Conservation (phyloP, 1,140 invertebrate genomes). For the Hyles vespertilio region DNA sequence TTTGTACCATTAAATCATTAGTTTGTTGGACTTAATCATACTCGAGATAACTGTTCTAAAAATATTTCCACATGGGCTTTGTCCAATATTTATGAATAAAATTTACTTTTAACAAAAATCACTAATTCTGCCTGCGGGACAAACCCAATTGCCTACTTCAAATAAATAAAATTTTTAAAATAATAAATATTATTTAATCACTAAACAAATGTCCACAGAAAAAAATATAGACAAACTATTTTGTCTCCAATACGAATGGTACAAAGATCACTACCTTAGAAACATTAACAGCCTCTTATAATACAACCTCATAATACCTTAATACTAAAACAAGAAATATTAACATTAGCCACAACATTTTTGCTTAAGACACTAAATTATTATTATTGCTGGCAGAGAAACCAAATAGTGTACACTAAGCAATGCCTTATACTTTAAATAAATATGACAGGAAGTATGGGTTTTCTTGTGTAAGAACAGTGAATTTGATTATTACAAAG, state of each 20-base stretch:
- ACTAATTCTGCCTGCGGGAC: too few species aligned
- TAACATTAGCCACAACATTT: conserved; percentile 58
- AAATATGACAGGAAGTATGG: not conserved
- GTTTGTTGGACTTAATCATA: not conserved
- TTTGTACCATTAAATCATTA: conserved; percentile 25
- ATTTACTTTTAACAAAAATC: too few species aligned
- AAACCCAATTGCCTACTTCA: too few species aligned
- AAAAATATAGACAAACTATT: not conserved
- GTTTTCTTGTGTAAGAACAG: not conserved
- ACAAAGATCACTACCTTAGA: conserved; percentile 31
- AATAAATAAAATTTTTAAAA: too few species aligned
- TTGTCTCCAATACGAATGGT: conserved; percentile 8
- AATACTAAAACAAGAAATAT: conserved; percentile 38
- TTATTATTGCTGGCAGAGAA: conserved; percentile 27
- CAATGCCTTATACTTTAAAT: conserved; percentile 1
- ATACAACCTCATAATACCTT: conserved; percentile 60
- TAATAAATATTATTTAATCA: too few species aligned
- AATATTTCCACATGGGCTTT: too few species aligned
- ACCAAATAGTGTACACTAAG: not conserved
- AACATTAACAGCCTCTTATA: conserved; percentile 56
- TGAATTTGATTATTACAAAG: not conserved
- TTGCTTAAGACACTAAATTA: conserved; percentile 61
- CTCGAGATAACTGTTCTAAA: too few species aligned
- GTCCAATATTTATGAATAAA: too few species aligned
- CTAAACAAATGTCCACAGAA: not conserved